phyloP scores from a whole-genome alignment of 2,113 vertebrate species.

The Cromileptes altivelis region DNA sequence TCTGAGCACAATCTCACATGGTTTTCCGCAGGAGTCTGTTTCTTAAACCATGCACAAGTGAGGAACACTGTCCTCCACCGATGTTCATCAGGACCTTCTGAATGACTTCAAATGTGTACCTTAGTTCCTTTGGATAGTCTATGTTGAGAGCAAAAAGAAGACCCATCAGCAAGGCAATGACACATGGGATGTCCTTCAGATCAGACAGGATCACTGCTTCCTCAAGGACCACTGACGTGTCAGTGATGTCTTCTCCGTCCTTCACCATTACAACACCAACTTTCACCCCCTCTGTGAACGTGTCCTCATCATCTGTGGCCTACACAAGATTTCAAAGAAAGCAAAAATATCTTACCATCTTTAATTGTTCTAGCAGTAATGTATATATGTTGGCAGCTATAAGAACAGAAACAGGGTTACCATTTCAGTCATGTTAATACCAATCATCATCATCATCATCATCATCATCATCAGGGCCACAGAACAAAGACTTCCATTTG shows the following conservation, averaged over 20 bases:
- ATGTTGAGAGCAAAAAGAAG: slow-evolving; percentile 2
- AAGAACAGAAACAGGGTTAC: background rate
- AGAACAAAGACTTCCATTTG: background rate
- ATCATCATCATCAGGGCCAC: too few relatives aligned
- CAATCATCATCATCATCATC: too few relatives aligned
- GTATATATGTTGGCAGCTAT: background rate
- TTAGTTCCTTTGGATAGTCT: background rate
- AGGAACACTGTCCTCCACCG: background rate
- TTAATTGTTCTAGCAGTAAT: background rate
- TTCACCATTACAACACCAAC: too few relatives aligned
- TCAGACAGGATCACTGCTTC: slow-evolving; percentile 17
- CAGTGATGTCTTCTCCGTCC: slow-evolving; percentile 1
- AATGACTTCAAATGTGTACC: background rate
- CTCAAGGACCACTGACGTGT: slow-evolving; percentile 6
- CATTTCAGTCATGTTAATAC: too few relatives aligned
- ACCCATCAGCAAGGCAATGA: slow-evolving; percentile 4
- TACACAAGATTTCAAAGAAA: too few relatives aligned
- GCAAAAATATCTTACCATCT: background rate
- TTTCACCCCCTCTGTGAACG: too few relatives aligned
- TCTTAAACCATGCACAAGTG: background rate
- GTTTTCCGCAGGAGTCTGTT: too few relatives aligned
- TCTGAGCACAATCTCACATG: too few relatives aligned
- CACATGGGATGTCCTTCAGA: background rate
- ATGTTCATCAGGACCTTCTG: slow-evolving; percentile 4
- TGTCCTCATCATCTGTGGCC: too few relatives aligned